A percentile compares a stretch with the other conserved stretches of the same genome.
Conservation (phyloP, 2,888 invertebrate species). For the Ceraclea dissimilis region DNA sequence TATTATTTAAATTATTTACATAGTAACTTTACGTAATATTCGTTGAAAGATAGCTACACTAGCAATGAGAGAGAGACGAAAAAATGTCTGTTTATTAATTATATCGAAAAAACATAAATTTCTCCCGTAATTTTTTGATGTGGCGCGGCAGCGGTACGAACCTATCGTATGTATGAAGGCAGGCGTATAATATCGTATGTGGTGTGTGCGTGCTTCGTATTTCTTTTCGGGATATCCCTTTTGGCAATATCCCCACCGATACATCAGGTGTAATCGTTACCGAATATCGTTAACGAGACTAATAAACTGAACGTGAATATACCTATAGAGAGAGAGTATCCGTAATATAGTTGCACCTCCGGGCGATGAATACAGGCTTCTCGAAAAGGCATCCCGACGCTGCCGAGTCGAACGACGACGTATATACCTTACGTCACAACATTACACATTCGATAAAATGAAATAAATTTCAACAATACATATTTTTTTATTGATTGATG, state of each 20-base stretch:
- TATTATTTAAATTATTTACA: too few relatives aligned
- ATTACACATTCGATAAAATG: too few relatives aligned
- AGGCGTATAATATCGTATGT: background rate
- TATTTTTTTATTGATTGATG: too few relatives aligned
- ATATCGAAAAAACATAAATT: conserved; percentile 1
- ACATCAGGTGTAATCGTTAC: conserved; percentile 22
- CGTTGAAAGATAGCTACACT: too few relatives aligned
- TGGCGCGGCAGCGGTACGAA: background rate
- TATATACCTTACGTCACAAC: too few relatives aligned
- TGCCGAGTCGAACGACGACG: background rate
- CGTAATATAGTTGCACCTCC: background rate
- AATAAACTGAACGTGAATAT: conserved; percentile 6
- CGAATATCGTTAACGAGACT: conserved; percentile 21
- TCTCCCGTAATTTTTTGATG: background rate
- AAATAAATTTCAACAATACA: too few relatives aligned
- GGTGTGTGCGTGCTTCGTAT: background rate
- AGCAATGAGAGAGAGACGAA: background rate
- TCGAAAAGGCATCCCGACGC: conserved; percentile 1
- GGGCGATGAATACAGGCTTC: background rate
- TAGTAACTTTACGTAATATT: too few relatives aligned
- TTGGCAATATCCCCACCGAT: conserved; percentile 21
- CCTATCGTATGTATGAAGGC: background rate
- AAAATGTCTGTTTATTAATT: conserved; percentile 1
- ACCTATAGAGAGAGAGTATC: background rate
- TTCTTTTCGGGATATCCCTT: conserved; percentile 11